Conservation (phyloP, 2,113 vertebrate species). For the Melanostigma gelatinosum region DNA sequence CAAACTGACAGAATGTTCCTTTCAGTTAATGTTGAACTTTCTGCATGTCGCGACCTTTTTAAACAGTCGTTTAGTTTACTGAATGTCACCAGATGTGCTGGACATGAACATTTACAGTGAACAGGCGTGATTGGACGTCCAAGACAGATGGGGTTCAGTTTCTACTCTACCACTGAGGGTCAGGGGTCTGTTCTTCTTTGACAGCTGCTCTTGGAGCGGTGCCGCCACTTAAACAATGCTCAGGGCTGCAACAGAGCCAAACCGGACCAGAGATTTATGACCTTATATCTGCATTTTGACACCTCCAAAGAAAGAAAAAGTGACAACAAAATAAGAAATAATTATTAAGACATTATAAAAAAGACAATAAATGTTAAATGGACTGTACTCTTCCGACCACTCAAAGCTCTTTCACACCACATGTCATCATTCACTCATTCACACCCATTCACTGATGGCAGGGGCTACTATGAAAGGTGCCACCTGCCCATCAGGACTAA, state of each 20-base stretch:
- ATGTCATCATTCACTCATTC: too few relatives aligned
- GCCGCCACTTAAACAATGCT: conserved; percentile 50
- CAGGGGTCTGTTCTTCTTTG: conserved; percentile 41
- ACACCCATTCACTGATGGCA: too few relatives aligned
- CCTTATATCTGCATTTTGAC: conserved; percentile 28
- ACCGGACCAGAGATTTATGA: conserved; percentile 44
- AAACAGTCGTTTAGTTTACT: conserved; percentile 1
- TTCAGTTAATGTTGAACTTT: conserved; percentile 1
- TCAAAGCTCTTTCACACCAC: too few relatives aligned
- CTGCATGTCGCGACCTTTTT: not conserved
- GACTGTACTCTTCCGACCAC: too few relatives aligned
- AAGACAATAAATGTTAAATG: not conserved
- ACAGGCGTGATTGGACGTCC: conserved; percentile 19
- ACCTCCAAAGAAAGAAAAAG: conserved; percentile 7
- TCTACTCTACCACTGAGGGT: conserved; percentile 39
- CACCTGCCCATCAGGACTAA: too few relatives aligned
- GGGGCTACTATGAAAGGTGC: too few relatives aligned
- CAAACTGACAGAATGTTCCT: not conserved
- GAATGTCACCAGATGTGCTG: not conserved
- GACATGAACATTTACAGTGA: conserved; percentile 6
- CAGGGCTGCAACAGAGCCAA: conserved; percentile 19
- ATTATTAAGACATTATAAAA: not conserved
- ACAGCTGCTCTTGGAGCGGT: conserved; percentile 58
- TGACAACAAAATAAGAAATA: not conserved
- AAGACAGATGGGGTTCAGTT: conserved; percentile 47